Base-by-base conservation (phyloP, 53 echinoderm and acorn worm species). In the Mesocentrotus franciscanus region DNA sequence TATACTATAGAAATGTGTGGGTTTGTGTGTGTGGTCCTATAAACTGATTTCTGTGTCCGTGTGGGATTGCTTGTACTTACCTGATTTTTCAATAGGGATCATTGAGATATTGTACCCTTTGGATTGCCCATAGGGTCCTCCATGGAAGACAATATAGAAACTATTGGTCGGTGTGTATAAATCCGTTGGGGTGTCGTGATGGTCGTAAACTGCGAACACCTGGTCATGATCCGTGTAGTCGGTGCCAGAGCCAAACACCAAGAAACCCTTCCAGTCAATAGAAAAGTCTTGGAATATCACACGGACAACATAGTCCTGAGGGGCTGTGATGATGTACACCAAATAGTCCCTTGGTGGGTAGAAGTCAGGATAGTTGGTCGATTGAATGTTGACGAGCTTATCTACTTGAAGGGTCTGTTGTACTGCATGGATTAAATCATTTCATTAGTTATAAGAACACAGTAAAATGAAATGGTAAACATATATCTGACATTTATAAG, bases 241-340 rank as follows among this genome's bases (percentile, higher is more conserved):
- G 0, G 0, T 0, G 30, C 83, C 84, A 8, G 8, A 33, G 0
- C 94, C 94, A 39, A 94, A 94, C 8, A 56, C 49, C 0, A 94
- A 39, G 84, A 94, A 94, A 62, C 94, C 84, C 61, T 94, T 81
- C 94, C 94, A 94, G 62, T 94, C 84, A 66, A 94, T 60, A 26
- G 60, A 36, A 57, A 83, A 94, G n/a, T 94, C 83, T 0, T 84
- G 24, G 61, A 84, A 94, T 0, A 20, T 9, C 58, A 94, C 94
- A 7, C 61, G 60, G 62, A 94, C 42, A 61, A 79, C 60, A 18
- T 59, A 61, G 24, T 20, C 93, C 1, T 93, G 35, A 17, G 93
- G 93, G 2, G 34, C 93, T 2, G 59, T 59, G 78, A 93, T 27
- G 17, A 58, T 11, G 22, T 59, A 81, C 1, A 81, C 61, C 32